Evolutionary conservation across 2,797 vertebrate species (phyloP).

Genomic region (Buceros bicornis): DNA sequence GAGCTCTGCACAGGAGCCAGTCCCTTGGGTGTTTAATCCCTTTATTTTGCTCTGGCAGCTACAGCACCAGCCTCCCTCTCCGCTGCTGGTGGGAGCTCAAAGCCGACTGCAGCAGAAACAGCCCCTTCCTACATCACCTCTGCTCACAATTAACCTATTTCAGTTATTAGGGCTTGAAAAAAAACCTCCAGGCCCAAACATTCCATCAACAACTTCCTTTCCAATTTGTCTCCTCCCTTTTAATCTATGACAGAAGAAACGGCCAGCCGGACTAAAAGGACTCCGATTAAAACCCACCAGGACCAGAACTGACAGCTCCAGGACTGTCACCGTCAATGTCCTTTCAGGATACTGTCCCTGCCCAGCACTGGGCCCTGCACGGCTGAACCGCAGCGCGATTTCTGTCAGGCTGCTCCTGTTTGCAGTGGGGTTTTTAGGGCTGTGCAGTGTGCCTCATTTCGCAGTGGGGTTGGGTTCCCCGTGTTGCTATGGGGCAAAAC

Average conservation of each 20-base stretch:
- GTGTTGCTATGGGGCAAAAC: constrained; percentile 35
- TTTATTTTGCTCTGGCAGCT: not conserved
- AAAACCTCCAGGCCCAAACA: constrained; percentile 52
- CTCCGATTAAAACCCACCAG: not conserved
- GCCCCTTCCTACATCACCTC: not conserved
- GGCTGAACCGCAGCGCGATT: not conserved
- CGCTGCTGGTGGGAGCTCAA: constrained; percentile 10
- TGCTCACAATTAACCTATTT: constrained; percentile 17
- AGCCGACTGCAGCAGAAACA: not conserved
- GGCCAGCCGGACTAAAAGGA: not conserved
- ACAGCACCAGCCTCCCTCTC: not conserved
- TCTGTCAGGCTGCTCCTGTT: not conserved
- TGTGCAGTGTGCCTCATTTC: not conserved
- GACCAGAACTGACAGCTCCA: not conserved
- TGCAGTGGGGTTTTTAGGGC: not conserved
- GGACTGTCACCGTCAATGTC: too few relatives aligned
- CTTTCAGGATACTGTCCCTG: too few relatives aligned
- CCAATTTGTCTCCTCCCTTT: constrained; percentile 1
- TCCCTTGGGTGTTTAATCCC: not conserved
- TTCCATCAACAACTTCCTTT: constrained; percentile 49
- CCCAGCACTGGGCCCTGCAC: too few relatives aligned
- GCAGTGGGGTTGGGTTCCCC: not conserved
- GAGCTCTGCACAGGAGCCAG: not conserved
- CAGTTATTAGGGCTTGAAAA: not conserved
- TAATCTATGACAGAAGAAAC: not conserved